A percentile compares a stretch with the other conserved stretches of the same genome.
Evolutionary conservation across 2,888 invertebrate genomes (phyloP).

Genomic region (Synanthedon myopaeformis): DNA sequence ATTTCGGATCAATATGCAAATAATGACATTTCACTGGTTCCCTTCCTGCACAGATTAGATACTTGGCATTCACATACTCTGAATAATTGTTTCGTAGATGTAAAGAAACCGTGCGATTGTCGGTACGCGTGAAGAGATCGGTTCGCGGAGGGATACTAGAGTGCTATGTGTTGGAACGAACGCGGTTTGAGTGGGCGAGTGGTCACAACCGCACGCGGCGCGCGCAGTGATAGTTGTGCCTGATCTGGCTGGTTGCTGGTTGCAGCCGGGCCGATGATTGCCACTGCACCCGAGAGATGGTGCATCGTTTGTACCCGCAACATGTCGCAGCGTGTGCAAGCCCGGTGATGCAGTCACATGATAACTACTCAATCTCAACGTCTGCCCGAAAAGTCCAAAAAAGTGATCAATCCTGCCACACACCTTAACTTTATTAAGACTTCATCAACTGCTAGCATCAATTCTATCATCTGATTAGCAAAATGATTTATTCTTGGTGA

Average conservation of each 20-base stretch:
- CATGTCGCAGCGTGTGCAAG: conserved; percentile 7
- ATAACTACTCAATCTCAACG: background rate
- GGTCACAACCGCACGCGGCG: conserved; percentile 58
- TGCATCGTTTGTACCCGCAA: conserved; percentile 26
- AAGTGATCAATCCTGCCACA: too few relatives aligned
- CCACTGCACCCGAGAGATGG: conserved; percentile 41
- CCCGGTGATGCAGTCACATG: conserved; percentile 6
- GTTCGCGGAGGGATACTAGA: conserved; percentile 31
- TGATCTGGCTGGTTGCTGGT: conserved; percentile 24
- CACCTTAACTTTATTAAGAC: too few relatives aligned
- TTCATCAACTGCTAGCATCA: too few relatives aligned
- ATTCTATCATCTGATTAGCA: too few relatives aligned
- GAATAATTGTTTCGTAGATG: conserved; percentile 39
- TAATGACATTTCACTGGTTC: conserved; percentile 60
- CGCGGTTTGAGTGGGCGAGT: conserved; percentile 40
- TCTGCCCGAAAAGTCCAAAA: too few relatives aligned
- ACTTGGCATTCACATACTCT: conserved; percentile 64
- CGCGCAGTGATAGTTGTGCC: conserved; percentile 66
- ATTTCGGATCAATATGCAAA: conserved; percentile 37
- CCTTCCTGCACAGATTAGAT: conserved; percentile 45
- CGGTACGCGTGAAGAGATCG: conserved; percentile 45
- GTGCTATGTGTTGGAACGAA: conserved; percentile 19
- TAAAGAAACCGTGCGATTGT: conserved; percentile 50
- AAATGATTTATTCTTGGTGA: too few relatives aligned
- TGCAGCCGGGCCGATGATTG: conserved; percentile 12